These are phyloP conservation scores for Patella caerulea DNA, from an alignment of 2,888 invertebrate species.

Conservation along the genomic window DNA sequence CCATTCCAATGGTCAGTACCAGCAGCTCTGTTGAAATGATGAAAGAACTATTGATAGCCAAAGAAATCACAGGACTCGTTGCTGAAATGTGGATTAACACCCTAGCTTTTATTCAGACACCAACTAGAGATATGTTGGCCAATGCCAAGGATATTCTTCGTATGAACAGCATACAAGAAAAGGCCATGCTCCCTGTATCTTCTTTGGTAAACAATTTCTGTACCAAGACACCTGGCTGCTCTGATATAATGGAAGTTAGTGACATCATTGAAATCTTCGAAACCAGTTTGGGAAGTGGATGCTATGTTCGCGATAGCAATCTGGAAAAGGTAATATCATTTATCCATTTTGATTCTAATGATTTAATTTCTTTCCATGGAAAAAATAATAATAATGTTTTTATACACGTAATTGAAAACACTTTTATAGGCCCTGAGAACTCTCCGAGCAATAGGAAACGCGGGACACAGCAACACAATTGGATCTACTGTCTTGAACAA, in stretches of 20 bases:
- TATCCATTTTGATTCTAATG: conserved; percentile 20
- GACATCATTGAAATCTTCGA: conserved; percentile 58
- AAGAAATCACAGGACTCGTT: conserved; percentile 78
- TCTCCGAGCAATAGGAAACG: conserved; percentile 91
- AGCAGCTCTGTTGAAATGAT: conserved; percentile 86
- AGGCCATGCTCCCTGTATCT: conserved; percentile 79
- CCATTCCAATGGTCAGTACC: conserved; percentile 88
- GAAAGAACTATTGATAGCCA: conserved; percentile 82
- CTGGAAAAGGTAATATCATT: conserved; percentile 36
- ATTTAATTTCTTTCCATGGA: too few relatives aligned
- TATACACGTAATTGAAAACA: too few relatives aligned
- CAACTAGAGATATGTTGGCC: conserved; percentile 72
- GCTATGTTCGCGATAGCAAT: conserved; percentile 45
- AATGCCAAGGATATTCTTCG: conserved; percentile 49
- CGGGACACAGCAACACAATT: conserved; percentile 79
- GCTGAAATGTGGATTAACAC: conserved; percentile 88
- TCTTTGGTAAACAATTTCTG: conserved; percentile 83
- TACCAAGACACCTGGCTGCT: conserved; percentile 71
- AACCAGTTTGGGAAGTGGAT: conserved; percentile 45
- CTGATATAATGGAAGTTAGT: conserved; percentile 61
- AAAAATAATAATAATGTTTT: conserved; percentile 23
- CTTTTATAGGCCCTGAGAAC: conserved; percentile 76
- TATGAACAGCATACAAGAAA: conserved; percentile 73
- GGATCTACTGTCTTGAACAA: conserved; percentile 46
- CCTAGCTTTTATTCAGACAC: conserved; percentile 82